Evolutionary conservation across 1,140 invertebrate species (phyloP).

Genomic region (Littorina saxatilis): DNA sequence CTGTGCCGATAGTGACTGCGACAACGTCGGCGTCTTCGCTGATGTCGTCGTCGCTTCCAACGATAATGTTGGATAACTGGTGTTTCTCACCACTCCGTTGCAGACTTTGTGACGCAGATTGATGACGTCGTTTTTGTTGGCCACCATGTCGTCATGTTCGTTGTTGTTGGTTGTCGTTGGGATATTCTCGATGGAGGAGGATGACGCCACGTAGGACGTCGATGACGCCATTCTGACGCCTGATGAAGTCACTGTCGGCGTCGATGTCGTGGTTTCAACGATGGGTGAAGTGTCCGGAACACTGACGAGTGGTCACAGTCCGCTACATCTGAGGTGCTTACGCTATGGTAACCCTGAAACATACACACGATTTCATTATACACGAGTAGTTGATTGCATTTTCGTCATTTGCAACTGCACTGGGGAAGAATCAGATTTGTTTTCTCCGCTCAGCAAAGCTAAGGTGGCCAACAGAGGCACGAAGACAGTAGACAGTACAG

Average conservation of each 20-base stretch:
- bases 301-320: neutral
- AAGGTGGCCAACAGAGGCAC: too few relatives aligned
- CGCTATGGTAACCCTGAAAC: too few relatives aligned
- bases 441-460: too few relatives aligned
- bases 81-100: conserved; percentile 27
- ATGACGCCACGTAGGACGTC: neutral
- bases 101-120: neutral
- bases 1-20: neutral
- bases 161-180: neutral
- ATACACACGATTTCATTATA: too few relatives aligned
- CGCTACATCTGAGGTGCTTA: too few relatives aligned
- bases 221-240: neutral
- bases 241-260: neutral
- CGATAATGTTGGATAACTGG: conserved; percentile 10
- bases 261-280: neutral
- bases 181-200: too few relatives aligned
- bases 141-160: neutral
- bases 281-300: neutral
- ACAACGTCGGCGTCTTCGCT: neutral
- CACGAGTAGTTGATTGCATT: too few relatives aligned
- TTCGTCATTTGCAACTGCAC: too few relatives aligned
- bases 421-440: too few relatives aligned
- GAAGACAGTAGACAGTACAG: too few relatives aligned
- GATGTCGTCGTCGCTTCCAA: neutral
- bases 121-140: neutral